phyloP scores from a whole-genome alignment of 1,140 invertebrate species.

The Gonatopus flavifemur region DNA sequence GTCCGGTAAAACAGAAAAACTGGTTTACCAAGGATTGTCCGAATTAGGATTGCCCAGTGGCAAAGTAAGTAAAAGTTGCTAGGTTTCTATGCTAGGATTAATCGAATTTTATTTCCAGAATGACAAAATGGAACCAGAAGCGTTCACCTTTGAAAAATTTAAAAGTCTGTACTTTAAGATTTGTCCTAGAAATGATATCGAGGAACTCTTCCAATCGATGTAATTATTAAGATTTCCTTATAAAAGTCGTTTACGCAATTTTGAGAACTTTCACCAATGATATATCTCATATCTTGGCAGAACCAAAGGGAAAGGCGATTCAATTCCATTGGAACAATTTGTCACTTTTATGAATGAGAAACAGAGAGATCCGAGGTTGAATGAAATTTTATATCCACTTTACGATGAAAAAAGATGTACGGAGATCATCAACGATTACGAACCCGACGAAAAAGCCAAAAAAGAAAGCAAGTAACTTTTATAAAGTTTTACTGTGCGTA shows the following conservation, averaged over 20 bases:
- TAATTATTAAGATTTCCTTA: slow-evolving; percentile 62
- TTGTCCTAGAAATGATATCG: slow-evolving; percentile 97
- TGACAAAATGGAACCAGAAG: slow-evolving; percentile 89
- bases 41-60: slow-evolving; percentile 92
- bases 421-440: slow-evolving; percentile 94
- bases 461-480: slow-evolving; percentile 66
- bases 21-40: slow-evolving; percentile 95
- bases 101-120: slow-evolving; percentile 58
- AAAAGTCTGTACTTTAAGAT: slow-evolving; percentile 97
- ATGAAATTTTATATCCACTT: slow-evolving; percentile 97
- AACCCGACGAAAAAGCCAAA: slow-evolving; percentile 79
- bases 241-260: background rate
- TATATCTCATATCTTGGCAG: slow-evolving; percentile 53
- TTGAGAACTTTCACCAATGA: background rate
- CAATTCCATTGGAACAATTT: slow-evolving; percentile 80
- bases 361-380: slow-evolving; percentile 95
- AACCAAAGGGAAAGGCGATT: slow-evolving; percentile 83
- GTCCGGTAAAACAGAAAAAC: slow-evolving; percentile 95
- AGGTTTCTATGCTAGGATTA: background rate
- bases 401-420: slow-evolving; percentile 92
- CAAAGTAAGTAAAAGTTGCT: slow-evolving; percentile 68
- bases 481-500: background rate
- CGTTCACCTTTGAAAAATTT: slow-evolving; percentile 99
- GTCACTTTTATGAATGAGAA: slow-evolving; percentile 97
- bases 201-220: slow-evolving; percentile 96